Conservation (phyloP, 2,113 vertebrate genomes). For the Lichenostomus cassidix region DNA sequence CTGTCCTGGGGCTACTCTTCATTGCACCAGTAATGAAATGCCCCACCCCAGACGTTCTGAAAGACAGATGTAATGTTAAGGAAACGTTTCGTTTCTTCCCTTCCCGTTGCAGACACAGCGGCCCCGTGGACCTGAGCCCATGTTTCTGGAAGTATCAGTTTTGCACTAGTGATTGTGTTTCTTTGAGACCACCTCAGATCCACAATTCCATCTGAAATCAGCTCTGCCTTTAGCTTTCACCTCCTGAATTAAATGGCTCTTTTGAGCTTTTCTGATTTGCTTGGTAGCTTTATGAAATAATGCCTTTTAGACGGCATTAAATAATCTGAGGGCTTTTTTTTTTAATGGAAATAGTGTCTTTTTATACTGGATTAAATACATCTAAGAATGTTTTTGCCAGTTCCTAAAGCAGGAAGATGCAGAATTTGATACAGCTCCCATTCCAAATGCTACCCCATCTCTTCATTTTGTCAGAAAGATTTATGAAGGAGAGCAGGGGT, state of each 20-base stretch:
- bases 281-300: background rate
- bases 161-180: background rate
- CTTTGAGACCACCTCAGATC: background rate
- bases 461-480: conserved; percentile 6
- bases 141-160: background rate
- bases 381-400: background rate
- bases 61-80: background rate
- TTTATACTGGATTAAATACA: background rate
- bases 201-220: background rate
- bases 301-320: background rate
- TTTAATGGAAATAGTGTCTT: background rate
- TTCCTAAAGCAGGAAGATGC: background rate
- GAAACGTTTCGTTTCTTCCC: background rate
- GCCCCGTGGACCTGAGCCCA: background rate
- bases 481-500: conserved; percentile 3
- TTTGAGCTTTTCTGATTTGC: background rate
- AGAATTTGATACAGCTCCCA: background rate
- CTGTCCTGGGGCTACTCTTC: background rate
- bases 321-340: background rate
- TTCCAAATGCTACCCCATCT: background rate
- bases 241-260: background rate
- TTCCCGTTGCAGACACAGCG: background rate
- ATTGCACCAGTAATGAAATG: background rate
- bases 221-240: background rate
- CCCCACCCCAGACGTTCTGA: background rate